Evolutionary conservation across 2,113 vertebrate species (phyloP).

Genomic region (human): DNA sequence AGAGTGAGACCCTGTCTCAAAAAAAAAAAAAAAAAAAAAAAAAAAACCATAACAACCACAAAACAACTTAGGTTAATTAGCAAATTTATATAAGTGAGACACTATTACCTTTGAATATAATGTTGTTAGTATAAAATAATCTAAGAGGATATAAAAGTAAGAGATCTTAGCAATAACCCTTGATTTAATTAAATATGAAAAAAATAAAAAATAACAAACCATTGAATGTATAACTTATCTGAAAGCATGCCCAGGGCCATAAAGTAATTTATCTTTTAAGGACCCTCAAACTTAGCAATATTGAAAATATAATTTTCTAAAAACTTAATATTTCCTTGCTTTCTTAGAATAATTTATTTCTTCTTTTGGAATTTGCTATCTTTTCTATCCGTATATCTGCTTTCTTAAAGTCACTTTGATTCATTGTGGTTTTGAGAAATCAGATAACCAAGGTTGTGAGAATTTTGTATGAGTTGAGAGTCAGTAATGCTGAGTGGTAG

Average conservation of each 20-base stretch:
- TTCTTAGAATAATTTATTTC: not conserved
- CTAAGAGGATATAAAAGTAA: not conserved
- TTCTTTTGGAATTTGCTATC: not conserved
- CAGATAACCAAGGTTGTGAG: not conserved
- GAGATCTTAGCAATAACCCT: not conserved
- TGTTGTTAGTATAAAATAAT: constrained; percentile 42
- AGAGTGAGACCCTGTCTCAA: too few relatives aligned
- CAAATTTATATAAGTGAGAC: not conserved
- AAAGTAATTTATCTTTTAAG: not conserved
- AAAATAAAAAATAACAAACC: not conserved
- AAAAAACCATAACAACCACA: too few relatives aligned
- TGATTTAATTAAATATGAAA: constrained; percentile 33
- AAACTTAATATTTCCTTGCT: not conserved
- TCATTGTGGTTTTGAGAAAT: constrained; percentile 22
- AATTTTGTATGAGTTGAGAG: not conserved
- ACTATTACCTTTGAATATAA: not conserved
- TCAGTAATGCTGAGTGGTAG: not conserved
- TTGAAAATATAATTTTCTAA: not conserved
- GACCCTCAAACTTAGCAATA: not conserved
- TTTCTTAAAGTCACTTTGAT: constrained; percentile 17
- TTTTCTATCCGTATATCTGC: not conserved
- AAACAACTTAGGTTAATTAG: not conserved
- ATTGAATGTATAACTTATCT: not conserved
- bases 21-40: too few relatives aligned
- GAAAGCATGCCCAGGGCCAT: not conserved